Evolutionary conservation across 2,797 vertebrate species (phyloP).

Genomic region (Rhinichthys osculus): DNA sequence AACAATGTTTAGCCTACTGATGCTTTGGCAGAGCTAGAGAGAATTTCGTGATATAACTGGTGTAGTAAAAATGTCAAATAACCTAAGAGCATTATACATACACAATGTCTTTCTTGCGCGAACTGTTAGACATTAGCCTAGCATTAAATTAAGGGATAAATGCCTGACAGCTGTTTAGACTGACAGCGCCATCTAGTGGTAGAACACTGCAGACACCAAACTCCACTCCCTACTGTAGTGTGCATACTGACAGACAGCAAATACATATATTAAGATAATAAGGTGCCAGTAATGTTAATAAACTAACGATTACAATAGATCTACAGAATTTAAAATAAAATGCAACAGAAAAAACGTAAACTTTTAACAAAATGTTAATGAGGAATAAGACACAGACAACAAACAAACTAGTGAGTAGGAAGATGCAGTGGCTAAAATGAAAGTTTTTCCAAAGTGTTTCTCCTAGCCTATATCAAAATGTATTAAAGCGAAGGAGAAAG

Average conservation of each 20-base stretch:
- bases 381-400: background rate
- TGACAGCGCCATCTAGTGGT: conserved; percentile 81
- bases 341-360: background rate
- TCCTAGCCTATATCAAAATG: no score
- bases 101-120: no score
- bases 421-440: background rate
- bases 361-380: background rate
- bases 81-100: no score
- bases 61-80: no score
- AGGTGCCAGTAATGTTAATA: background rate
- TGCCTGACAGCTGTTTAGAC: conserved; percentile 62
- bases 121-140: background rate
- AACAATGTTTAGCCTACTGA: background rate
- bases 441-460: background rate
- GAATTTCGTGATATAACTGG: background rate
- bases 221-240: background rate
- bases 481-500: background rate
- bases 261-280: background rate
- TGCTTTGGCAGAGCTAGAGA: background rate
- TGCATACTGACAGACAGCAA: background rate
- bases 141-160: no score
- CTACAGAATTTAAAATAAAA: background rate
- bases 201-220: background rate
- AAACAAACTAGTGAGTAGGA: no score
- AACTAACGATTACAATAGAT: background rate